A percentile compares a stretch with the other conserved stretches of the same genome.
Conservation (phyloP, 92 coral and sea anemone genomes). For the Isaurus tuberculatus region DNA sequence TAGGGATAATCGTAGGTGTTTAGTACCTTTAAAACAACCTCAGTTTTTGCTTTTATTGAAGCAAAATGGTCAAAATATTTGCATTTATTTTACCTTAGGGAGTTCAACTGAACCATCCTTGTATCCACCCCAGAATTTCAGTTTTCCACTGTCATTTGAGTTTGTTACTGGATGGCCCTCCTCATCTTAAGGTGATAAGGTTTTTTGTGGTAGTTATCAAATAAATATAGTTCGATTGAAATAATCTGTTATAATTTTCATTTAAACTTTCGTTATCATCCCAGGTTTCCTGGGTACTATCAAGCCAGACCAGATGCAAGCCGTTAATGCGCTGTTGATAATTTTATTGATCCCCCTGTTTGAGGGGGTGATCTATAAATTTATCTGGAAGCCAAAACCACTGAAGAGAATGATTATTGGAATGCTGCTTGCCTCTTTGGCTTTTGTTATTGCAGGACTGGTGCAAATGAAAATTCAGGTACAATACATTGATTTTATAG, state of each 20-base stretch:
- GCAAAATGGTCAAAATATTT: too few species aligned
- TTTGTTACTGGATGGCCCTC: too few species aligned
- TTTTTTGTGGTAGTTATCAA: too few species aligned
- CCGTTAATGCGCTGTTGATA: conserved; percentile 74
- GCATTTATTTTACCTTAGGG: too few species aligned
- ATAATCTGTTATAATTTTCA: background rate
- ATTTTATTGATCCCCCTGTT: conserved; percentile 79
- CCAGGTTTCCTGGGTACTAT: conserved; percentile 80
- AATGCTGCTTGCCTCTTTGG: conserved; percentile 73
- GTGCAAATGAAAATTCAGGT: conserved; percentile 82
- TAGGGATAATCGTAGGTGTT: too few species aligned
- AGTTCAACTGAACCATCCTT: too few species aligned
- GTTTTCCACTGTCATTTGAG: too few species aligned
- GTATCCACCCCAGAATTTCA: too few species aligned
- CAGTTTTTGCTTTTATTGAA: too few species aligned
- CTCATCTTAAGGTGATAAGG: too few species aligned
- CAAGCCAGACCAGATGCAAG: conserved; percentile 91
- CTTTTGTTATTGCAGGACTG: conserved; percentile 80
- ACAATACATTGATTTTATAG: background rate
- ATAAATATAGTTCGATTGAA: too few species aligned
- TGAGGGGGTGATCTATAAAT: conserved; percentile 74
- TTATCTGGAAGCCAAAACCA: conserved; percentile 69
- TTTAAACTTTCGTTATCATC: background rate
- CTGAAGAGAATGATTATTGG: conserved; percentile 77
- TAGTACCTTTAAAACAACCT: too few species aligned